phyloP scores from a whole-genome alignment of 1,140 invertebrate species.

The Drosophila truncata region DNA sequence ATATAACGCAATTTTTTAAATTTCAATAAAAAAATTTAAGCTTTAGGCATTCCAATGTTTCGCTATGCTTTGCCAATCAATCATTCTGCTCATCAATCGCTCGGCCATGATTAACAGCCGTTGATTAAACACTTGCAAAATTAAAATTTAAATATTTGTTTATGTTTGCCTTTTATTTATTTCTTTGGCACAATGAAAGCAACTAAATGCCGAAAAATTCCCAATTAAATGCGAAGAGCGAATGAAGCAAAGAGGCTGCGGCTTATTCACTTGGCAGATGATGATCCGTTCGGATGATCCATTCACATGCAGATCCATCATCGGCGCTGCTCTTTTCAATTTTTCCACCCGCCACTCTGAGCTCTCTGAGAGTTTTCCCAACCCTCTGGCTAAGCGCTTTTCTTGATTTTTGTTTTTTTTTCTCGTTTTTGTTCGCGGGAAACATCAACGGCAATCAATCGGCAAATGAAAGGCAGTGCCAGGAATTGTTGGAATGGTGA shows the following conservation, averaged over 20 bases:
- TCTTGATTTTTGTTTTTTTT: neutral
- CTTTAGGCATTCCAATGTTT: too few relatives aligned
- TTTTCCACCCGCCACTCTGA: conserved; percentile 3
- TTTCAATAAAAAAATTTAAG: neutral
- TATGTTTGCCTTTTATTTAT: neutral
- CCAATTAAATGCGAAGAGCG: conserved; percentile 14
- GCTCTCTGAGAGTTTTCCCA: neutral
- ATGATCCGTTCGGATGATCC: conserved; percentile 22
- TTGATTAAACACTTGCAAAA: conserved; percentile 22
- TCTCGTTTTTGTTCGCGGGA: conserved; percentile 12
- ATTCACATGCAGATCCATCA: conserved; percentile 33
- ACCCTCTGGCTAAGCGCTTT: neutral
- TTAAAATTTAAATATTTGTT: conserved; percentile 9
- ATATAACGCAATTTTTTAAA: neutral
- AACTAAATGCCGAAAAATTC: conserved; percentile 19
- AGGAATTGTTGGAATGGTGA: conserved; percentile 32
- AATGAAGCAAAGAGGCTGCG: conserved; percentile 2
- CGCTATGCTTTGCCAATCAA: conserved; percentile 15
- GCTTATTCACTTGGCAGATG: conserved; percentile 35
- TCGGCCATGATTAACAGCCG: conserved; percentile 6
- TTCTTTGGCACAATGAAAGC: conserved; percentile 13
- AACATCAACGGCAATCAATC: conserved; percentile 69
- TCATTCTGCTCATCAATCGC: conserved; percentile 38
- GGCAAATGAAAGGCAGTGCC: conserved; percentile 53
- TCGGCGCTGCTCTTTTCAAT: conserved; percentile 12